A percentile compares a stretch with the other conserved stretches of the same genome.
phyloP scores from a whole-genome alignment of 1,140 invertebrate genomes.

The Bacillus rossius region DNA sequence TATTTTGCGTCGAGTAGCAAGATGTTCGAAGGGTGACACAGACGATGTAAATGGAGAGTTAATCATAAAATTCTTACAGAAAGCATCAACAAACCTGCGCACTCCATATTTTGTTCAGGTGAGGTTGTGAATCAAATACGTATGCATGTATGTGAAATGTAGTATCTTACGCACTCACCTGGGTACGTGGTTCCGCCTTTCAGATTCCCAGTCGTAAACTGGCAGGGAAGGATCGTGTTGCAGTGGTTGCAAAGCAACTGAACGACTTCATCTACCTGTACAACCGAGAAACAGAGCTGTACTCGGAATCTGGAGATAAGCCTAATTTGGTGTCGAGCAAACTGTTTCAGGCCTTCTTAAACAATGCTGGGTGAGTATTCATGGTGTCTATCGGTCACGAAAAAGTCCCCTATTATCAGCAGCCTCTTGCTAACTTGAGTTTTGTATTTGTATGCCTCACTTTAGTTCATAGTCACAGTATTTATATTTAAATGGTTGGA shows the following conservation, averaged over 20 bases:
- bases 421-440: too few relatives aligned
- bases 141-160: not conserved
- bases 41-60: conserved; percentile 58
- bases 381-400: too few relatives aligned
- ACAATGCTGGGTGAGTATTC: conserved; percentile 14
- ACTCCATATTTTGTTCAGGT: conserved; percentile 68
- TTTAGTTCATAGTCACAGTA: too few relatives aligned
- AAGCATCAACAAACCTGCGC: conserved; percentile 67
- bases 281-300: conserved; percentile 70
- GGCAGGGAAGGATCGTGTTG: conserved; percentile 74
- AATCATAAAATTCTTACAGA: conserved; percentile 77
- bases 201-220: conserved; percentile 70
- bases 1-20: conserved; percentile 55
- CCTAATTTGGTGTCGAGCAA: conserved; percentile 34
- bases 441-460: too few relatives aligned
- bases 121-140: conserved; percentile 15
- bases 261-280: conserved; percentile 89
- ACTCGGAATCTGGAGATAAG: conserved; percentile 20
- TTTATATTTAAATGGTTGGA: too few relatives aligned
- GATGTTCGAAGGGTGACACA: conserved; percentile 36
- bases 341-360: conserved; percentile 36
- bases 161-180: not conserved
- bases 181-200: conserved; percentile 22
- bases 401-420: too few relatives aligned
- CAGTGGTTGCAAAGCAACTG: conserved; percentile 85